Evolutionary conservation across 2,113 vertebrate genomes (phyloP), one percentile per base, ranked within the genome.

Genomic region (Antennarius striatus): DNA sequence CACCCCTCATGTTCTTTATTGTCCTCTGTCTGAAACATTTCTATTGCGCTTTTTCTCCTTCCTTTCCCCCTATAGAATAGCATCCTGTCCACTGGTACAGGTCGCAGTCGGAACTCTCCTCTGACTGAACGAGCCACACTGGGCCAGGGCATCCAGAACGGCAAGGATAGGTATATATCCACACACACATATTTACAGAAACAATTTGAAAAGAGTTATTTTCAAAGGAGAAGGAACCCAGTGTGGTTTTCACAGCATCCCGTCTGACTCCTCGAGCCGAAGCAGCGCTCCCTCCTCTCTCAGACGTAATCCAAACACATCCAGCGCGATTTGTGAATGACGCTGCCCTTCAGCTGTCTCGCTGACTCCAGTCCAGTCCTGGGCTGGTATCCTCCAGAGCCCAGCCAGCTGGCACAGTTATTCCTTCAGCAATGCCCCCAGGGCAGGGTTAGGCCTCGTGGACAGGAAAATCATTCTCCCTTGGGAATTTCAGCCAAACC

Each of bases 31-130:
- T 40, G 39, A 40, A 10, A 10, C 42, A 11, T 9, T 14, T 16
- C 67, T 47, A 48, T 42, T 32, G 42, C 32, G 2, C 30, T 10
- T 2, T 47, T 0, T 62, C 30, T 40, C 66, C 16, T 29, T 40
- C 54, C 14, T 42, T 13, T 42, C 14, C 15, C 32, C 13, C 29
- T 86, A 73, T 92, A 97, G 96, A 96, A 96, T 87, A 96, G 95
- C 49, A 93, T 96, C 90, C 91, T 96, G 77, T 95, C 96, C 73
- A 95, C 94, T 51, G 93, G 94, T 80, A 96, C 95, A 45, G 92
- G 93, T 56, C 93, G 94, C 77, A 96, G 95, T 90, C 92, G 95
- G 71, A 96, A 95, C 76, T 97, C 96, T 15, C 96, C 96, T 0
- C 88, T 95, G 77, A 82, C 93, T 36, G 96, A 97, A 73, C 91